A percentile compares a stretch with the other conserved stretches of the same genome.
phyloP scores from a whole-genome alignment of 2,888 invertebrate species.

The Metacarcinus magister region DNA sequence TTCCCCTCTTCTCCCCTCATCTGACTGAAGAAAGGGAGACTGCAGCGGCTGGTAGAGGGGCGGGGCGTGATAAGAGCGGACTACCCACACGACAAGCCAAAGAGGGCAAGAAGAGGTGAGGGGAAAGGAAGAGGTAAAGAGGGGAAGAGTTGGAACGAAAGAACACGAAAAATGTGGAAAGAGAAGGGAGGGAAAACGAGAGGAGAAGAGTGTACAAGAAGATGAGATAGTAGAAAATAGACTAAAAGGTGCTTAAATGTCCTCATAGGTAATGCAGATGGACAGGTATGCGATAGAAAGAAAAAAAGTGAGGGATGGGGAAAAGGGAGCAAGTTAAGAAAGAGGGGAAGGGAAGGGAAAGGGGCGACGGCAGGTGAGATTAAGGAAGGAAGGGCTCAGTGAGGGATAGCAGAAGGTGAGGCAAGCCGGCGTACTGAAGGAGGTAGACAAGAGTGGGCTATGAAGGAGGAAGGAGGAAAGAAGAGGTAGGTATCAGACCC shows the following conservation, averaged over 20 bases:
- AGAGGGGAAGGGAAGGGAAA: constrained; percentile 43
- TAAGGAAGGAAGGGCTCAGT: not conserved
- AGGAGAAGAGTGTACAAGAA: not conserved
- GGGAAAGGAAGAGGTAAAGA: not conserved
- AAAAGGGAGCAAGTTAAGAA: not conserved
- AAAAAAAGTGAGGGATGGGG: not conserved
- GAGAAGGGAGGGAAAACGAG: not conserved
- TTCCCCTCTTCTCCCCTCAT: not conserved
- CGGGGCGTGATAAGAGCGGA: not conserved
- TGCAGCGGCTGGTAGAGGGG: not conserved
- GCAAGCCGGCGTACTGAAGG: not conserved
- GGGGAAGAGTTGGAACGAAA: not conserved
- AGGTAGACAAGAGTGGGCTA: constrained; percentile 1
- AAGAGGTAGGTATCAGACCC: not conserved
- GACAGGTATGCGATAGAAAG: not conserved
- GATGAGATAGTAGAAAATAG: not conserved
- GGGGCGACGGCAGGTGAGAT: constrained; percentile 15
- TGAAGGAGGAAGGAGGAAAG: not conserved
- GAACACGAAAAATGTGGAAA: not conserved
- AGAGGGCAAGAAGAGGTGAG: not conserved
- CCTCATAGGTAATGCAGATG: not conserved
- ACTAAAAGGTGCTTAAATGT: not conserved
- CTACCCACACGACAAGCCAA: not conserved
- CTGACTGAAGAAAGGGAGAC: not conserved
- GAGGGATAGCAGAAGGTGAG: not conserved